Conservation (phyloP, 2,113 vertebrate genomes). For the Tringa solitaria region DNA sequence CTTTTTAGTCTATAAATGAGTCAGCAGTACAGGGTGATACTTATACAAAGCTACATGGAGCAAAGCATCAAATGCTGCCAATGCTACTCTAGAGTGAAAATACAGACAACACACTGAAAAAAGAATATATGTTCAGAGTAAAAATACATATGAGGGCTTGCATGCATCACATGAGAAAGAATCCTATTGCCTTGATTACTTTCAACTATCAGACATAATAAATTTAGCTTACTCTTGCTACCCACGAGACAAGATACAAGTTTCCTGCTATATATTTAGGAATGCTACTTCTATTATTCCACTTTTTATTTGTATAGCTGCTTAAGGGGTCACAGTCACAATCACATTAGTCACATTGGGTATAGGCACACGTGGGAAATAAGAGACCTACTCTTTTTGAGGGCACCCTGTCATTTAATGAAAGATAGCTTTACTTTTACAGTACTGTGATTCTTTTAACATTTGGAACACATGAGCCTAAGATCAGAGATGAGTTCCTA, state of each 20-base stretch:
- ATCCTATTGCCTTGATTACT: not conserved
- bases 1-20: not conserved
- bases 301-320: not conserved
- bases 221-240: not conserved
- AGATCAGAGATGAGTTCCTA: not conserved
- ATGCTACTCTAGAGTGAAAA: not conserved
- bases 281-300: not conserved
- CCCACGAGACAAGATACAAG: not conserved
- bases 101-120: not conserved
- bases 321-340: conserved; percentile 8
- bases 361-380: not conserved
- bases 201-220: not conserved
- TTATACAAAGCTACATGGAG: not conserved
- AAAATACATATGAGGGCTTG: not conserved
- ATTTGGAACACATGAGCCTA: not conserved
- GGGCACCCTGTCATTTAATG: not conserved
- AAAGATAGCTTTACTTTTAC: not conserved
- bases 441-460: not conserved
- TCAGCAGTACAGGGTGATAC: not conserved
- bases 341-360: not conserved
- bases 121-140: not conserved
- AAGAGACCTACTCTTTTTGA: not conserved
- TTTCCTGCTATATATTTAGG: not conserved
- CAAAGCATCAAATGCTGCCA: not conserved
- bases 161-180: not conserved